Base-by-base conservation (phyloP, 2,888 invertebrate species). In the Odiellus spinosus region DNA sequence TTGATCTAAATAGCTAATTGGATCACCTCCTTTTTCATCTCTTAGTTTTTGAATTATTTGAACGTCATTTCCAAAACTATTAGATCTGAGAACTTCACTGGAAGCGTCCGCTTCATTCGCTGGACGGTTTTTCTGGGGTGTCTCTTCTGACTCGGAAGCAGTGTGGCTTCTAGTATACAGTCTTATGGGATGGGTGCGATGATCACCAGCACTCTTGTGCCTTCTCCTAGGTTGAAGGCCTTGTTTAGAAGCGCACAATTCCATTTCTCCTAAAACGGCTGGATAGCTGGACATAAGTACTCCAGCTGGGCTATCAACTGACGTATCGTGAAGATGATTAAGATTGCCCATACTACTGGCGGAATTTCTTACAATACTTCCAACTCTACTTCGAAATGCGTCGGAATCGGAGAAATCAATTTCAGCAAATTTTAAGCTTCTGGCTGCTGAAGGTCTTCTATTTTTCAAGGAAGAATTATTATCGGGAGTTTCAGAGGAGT, bases 21-120 rank as follows among this genome's bases (percentile, higher is more conserved):
- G 26, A 18, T 50, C 44, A 15, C 26, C 20, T 3, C 46, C 50
- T 20, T 38, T 45, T 8, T 38, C 44, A 12, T 47, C 44, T 42
- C 45, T 35, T 18, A 55, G 44, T 40, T 54, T 54, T 20, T 43
- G 40, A 32, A 63, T 57, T n/a, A 83, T 77, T 59, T 80, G 77
- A 5, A 80, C 78, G 63, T 83, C 83, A n/a, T 79, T 80, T 0
- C 80, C 83, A 63, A 79, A 80, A 61, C 80, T 82, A 59, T 81
- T 79, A 1, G 79, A 78, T 52, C 68, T 63, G 50, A 61, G 49
- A 49, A 56, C 51, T 38, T 38, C 45, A 15, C 32, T 18, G 12
- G 46, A 45, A 21, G 36, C 10, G 32, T 48, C 48, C 5, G 26
- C 26, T 26, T 26, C 26, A 8, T 26, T 26, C 8, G 8, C 8